Evolutionary conservation across 2,888 invertebrate species (phyloP).

Genomic region (Hypsopygia costalis): DNA sequence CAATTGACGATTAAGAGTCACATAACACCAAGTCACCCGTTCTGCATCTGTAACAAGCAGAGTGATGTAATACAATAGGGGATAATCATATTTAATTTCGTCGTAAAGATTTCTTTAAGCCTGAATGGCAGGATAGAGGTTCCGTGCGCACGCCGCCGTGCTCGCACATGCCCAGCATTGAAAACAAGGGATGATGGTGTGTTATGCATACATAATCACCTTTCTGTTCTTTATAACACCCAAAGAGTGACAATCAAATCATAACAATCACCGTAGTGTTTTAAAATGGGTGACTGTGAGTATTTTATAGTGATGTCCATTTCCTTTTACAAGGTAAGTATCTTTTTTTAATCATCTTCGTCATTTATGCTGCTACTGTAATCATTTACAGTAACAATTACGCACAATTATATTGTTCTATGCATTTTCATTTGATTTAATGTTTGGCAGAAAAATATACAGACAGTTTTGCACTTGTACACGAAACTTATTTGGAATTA

Average conservation of each 20-base stretch:
- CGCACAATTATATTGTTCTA: too few species aligned
- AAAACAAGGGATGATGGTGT: constrained; percentile 24
- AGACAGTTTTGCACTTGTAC: too few species aligned
- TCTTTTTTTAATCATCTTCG: too few species aligned
- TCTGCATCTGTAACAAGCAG: constrained; percentile 21
- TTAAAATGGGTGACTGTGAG: too few species aligned
- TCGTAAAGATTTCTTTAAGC: constrained; percentile 20
- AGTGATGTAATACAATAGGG: neutral
- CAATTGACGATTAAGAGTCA: constrained; percentile 2
- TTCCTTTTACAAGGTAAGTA: too few species aligned
- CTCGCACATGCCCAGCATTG: constrained; percentile 31
- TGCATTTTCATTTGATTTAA: too few species aligned
- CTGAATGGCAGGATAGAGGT: constrained; percentile 14
- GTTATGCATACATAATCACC: constrained; percentile 29
- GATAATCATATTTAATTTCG: constrained; percentile 6
- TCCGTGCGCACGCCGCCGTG: constrained; percentile 7
- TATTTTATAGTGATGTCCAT: too few species aligned
- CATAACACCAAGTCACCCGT: constrained; percentile 12
- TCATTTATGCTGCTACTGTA: too few species aligned
- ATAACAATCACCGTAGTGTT: too few species aligned
- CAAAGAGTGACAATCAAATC: neutral
- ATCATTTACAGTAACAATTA: too few species aligned
- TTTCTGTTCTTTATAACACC: constrained; percentile 12
- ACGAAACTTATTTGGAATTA: too few species aligned
- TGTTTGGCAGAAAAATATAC: too few species aligned